phyloP scores from a whole-genome alignment of 2,797 vertebrate genomes.

The Neosilurus hyrtlii region DNA sequence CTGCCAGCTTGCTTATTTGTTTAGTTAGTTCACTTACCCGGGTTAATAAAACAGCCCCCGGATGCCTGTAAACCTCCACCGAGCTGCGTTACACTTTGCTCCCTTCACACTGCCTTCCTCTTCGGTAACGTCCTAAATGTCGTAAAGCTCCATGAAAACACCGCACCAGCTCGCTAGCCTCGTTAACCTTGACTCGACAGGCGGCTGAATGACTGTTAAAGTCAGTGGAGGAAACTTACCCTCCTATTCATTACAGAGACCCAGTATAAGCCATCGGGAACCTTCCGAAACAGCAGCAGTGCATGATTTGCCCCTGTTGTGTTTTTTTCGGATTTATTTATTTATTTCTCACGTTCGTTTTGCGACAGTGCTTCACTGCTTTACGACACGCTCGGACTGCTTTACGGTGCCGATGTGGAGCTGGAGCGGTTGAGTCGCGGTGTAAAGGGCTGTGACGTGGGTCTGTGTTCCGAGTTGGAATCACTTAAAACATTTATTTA shows the following conservation, averaged over 20 bases:
- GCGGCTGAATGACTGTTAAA: not conserved
- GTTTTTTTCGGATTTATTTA: constrained; percentile 1
- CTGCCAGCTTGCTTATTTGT: not conserved
- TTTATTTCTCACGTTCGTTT: not conserved
- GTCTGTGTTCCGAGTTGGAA: constrained; percentile 7
- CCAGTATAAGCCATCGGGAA: not conserved
- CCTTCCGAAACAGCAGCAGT: not conserved
- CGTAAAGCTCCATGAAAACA: constrained; percentile 1
- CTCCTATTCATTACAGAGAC: not conserved
- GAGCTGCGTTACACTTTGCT: not conserved
- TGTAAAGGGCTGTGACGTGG: constrained; percentile 56
- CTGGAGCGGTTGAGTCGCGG: constrained; percentile 31
- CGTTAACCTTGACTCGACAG: not conserved
- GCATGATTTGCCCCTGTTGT: constrained; percentile 26
- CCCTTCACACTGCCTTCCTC: not conserved
- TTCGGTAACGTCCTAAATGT: not conserved
- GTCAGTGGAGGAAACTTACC: not conserved
- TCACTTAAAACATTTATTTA: not conserved
- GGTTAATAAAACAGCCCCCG: not conserved
- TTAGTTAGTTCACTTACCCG: not conserved
- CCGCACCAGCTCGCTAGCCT: not conserved
- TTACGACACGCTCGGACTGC: constrained; percentile 64
- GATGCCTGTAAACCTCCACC: not conserved
- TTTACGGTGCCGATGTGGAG: constrained; percentile 79
- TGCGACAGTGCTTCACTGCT: constrained; percentile 29